Base-by-base conservation (phyloP, 2,888 invertebrate genomes). In the Nymphalis urticae region DNA sequence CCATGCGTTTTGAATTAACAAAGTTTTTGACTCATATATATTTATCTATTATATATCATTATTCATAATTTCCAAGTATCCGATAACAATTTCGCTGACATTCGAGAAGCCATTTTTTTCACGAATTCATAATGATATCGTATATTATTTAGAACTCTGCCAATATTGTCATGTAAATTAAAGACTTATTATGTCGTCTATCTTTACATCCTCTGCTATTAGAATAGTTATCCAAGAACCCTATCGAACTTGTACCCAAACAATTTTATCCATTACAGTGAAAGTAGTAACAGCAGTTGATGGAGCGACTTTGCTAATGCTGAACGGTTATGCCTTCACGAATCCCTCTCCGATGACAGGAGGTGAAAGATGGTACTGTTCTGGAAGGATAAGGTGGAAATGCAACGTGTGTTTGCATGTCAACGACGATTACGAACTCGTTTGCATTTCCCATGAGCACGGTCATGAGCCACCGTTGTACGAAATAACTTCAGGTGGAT, bases 321-420 rank as follows among this genome's bases (percentile, higher is more conserved):
- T 92, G 24, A 88, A 90, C 76, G 87, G 89, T 0, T 92, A 85
- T 69, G 89, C 88, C 13, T 92, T 90, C 78, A 81, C 83, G n/a
- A 89, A 88, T 68, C 92, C 92, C 0, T 84, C 89, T 0, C 92
- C 91, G 0, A 86, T 92, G 80, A 77, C 84, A 5, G 87, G 88
- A 2, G 92, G 92, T 1, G 92, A 91, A 64, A 76, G 90, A 0
- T 92, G 92, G 92, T 90, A 88, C 79, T 91, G 92, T 73, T 88
- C 91, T 0, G 92, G 91, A 1, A 80, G 89, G 68, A 71, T 81
- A 50, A 80, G 80, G 42, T 90, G 86, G 85, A 83, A 84, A 5
- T 92, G 92, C 77, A 84, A 74, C 24, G 92, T 92, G 0, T 92
- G 90, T 62, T 81, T 92, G 6, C 88, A 90, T 62, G 92, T 92